A percentile compares a stretch with the other conserved stretches of the same genome.
These are phyloP conservation scores for honey bee (Apis mellifera) DNA, from an alignment of 1,140 invertebrate genomes.

Conservation along the genomic window DNA sequence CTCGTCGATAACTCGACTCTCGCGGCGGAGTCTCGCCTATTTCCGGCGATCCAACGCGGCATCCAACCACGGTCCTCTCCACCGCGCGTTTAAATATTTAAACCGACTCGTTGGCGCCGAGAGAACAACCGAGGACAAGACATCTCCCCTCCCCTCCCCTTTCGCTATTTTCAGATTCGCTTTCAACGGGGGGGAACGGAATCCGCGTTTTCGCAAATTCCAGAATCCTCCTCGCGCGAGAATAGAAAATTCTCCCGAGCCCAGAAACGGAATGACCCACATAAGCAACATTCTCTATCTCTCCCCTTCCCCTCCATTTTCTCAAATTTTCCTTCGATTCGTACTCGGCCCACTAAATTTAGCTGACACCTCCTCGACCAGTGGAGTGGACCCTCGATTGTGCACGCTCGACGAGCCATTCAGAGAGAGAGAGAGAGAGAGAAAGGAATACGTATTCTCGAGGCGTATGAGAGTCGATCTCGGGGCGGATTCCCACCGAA, in stretches of 20 bases:
- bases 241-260: too few species aligned
- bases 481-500: conserved; percentile 80
- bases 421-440: conserved; percentile 24
- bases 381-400: too few species aligned
- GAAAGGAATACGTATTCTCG: conserved; percentile 54
- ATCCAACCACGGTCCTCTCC: not conserved
- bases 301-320: too few species aligned
- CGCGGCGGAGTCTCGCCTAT: not conserved
- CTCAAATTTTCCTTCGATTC: too few species aligned
- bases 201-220: conserved; percentile 41
- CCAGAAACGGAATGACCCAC: not conserved
- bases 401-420: too few species aligned
- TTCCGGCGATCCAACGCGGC: not conserved
- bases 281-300: too few species aligned
- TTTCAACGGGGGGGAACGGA: too few species aligned
- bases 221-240: too few species aligned
- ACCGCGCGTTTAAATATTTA: conserved; percentile 15
- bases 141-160: not conserved
- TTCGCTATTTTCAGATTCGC: conserved; percentile 47
- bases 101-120: conserved; percentile 6
- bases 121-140: not conserved
- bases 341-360: too few species aligned
- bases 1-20: not conserved
- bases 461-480: conserved; percentile 80
- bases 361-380: too few species aligned